A percentile compares a stretch with the other conserved stretches of the same genome.
Evolutionary conservation across 1,140 invertebrate genomes (phyloP).

Genomic region (Brachystomella parvula): DNA sequence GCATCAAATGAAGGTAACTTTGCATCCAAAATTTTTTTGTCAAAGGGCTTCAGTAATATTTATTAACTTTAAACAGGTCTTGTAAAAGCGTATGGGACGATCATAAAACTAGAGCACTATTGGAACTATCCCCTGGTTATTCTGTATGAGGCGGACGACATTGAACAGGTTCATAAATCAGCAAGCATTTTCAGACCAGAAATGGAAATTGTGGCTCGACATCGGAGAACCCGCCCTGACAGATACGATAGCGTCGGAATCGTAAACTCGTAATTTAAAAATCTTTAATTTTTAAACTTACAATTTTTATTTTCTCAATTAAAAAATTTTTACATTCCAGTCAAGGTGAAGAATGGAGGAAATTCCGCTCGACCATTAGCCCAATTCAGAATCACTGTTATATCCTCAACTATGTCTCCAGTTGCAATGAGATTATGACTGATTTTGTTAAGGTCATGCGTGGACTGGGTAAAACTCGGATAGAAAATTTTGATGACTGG

Average conservation of each 20-base stretch:
- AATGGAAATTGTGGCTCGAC: constrained; percentile 69
- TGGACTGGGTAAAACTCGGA: neutral
- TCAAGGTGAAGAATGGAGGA: constrained; percentile 56
- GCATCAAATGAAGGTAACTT: constrained; percentile 23
- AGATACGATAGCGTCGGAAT: constrained; percentile 69
- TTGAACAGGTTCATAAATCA: constrained; percentile 64
- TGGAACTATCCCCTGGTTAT: constrained; percentile 67
- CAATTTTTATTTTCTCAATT: constrained; percentile 8
- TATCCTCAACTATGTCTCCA: constrained; percentile 39
- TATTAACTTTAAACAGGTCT: constrained; percentile 2
- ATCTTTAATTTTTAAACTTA: constrained; percentile 11
- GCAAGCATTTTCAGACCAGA: constrained; percentile 69
- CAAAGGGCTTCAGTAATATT: neutral
- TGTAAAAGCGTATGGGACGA: constrained; percentile 60
- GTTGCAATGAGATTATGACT: constrained; percentile 40
- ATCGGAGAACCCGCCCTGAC: constrained; percentile 63
- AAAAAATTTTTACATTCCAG: constrained; percentile 43
- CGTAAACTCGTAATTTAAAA: constrained; percentile 68
- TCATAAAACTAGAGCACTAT: constrained; percentile 67
- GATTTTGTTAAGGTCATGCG: constrained; percentile 39
- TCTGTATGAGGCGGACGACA: constrained; percentile 63
- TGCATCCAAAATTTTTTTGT: neutral
- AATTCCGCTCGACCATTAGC: constrained; percentile 35
- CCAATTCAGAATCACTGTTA: constrained; percentile 35
- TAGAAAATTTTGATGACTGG: neutral